These are phyloP conservation scores for Leucophora obtusa DNA, from an alignment of 2,888 invertebrate genomes.

Conservation along the genomic window DNA sequence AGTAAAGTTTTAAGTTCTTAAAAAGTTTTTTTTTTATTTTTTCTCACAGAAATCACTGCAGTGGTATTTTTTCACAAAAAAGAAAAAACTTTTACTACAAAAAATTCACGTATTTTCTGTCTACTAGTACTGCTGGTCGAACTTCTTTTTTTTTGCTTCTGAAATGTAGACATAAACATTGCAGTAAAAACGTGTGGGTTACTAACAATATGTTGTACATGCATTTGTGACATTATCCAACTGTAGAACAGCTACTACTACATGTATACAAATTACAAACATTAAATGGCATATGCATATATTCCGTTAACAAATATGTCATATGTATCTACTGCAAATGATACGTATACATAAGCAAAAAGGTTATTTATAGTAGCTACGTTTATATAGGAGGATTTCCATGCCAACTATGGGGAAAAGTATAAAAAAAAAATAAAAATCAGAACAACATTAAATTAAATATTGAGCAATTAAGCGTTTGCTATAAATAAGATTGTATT, in stretches of 20 bases:
- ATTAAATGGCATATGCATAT: not conserved
- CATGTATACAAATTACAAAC: not conserved
- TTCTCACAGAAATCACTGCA: not conserved
- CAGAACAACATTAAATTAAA: no score
- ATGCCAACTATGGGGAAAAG: no score
- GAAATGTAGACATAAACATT: conserved; percentile 6
- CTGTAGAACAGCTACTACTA: not conserved
- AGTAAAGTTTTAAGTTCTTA: no score
- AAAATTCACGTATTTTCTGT: conserved; percentile 9
- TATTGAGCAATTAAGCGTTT: no score
- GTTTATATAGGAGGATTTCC: no score
- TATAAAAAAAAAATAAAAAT: no score
- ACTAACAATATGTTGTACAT: not conserved
- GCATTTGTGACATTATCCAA: not conserved
- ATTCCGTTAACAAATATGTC: not conserved
- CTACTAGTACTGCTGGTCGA: not conserved
- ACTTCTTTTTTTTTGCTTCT: not conserved
- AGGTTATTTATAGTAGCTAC: no score
- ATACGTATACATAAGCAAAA: no score
- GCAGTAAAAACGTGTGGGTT: conserved; percentile 19
- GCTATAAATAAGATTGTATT: no score
- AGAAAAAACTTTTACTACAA: conserved; percentile 2
- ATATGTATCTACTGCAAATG: no score
- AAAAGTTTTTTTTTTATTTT: not conserved
- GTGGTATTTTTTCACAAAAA: not conserved